phyloP scores from a whole-genome alignment of 2,888 invertebrate species.

The Pandemis heparana region DNA sequence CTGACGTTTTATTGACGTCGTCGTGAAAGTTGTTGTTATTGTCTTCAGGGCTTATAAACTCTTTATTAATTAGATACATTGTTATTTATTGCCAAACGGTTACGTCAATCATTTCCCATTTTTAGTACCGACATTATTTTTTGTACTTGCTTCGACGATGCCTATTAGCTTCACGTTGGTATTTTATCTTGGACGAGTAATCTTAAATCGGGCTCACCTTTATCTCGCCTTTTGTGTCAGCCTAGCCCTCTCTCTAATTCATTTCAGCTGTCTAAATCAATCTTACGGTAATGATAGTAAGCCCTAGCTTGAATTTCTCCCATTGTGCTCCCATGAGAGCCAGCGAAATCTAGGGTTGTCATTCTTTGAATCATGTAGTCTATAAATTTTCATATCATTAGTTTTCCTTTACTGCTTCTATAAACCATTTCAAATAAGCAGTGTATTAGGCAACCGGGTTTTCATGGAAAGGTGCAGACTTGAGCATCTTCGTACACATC shows the following conservation, averaged over 20 bases:
- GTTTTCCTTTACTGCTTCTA: neutral
- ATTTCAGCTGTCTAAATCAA: slow-evolving; percentile 64
- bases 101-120: slow-evolving; percentile 37
- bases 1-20: slow-evolving; percentile 51
- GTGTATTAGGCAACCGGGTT: neutral
- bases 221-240: slow-evolving; percentile 59
- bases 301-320: slow-evolving; percentile 61
- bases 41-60: slow-evolving; percentile 58
- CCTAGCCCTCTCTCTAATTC: slow-evolving; percentile 56
- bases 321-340: slow-evolving; percentile 56
- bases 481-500: neutral
- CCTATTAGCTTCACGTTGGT: slow-evolving; percentile 62
- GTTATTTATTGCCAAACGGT: slow-evolving; percentile 47
- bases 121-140: slow-evolving; percentile 19
- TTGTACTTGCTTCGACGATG: slow-evolving; percentile 45
- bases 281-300: slow-evolving; percentile 61
- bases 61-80: slow-evolving; percentile 62
- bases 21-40: slow-evolving; percentile 74
- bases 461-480: neutral
- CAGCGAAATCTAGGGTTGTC: slow-evolving; percentile 31
- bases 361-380: neutral
- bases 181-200: slow-evolving; percentile 61
- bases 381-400: neutral
- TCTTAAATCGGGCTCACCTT: slow-evolving; percentile 59
- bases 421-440: neutral